phyloP scores from a whole-genome alignment of 2,113 vertebrate genomes.

The Cebus imitator region DNA sequence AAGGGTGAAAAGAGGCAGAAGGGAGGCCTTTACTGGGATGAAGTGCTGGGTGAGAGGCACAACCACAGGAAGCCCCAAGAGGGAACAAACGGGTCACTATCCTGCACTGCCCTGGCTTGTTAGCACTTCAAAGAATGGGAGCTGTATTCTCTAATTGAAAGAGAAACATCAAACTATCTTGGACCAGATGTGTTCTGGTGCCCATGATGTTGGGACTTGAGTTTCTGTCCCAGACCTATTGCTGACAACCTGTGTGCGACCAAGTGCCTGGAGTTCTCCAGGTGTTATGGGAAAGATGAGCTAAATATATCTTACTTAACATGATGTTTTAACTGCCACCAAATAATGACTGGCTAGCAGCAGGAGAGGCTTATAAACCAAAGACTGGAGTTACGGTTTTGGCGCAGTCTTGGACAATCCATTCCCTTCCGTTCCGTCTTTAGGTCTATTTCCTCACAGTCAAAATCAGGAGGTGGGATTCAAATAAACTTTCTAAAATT shows the following conservation, averaged over 20 bases:
- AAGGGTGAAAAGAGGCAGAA: neutral
- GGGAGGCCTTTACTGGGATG: too few species aligned
- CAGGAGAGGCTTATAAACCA: neutral
- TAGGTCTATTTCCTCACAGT: neutral
- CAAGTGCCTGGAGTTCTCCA: neutral
- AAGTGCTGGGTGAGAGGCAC: neutral
- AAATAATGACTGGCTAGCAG: neutral
- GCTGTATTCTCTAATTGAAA: neutral
- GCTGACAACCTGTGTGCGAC: neutral
- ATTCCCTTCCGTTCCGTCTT: neutral
- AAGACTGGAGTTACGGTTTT: neutral
- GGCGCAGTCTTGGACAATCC: accelerated
- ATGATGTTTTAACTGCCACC: neutral
- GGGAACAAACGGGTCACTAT: neutral
- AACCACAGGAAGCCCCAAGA: neutral
- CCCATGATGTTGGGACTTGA: too few species aligned
- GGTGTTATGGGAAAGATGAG: neutral
- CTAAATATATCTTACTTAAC: neutral
- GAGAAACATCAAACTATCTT: neutral
- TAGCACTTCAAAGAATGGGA: neutral
- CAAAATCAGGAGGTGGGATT: neutral
- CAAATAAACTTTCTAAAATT: neutral
- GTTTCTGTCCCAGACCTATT: neutral
- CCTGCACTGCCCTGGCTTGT: neutral
- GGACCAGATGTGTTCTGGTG: neutral